Conservation (phyloP, 2,797 vertebrate species). For the Pampus argenteus region DNA sequence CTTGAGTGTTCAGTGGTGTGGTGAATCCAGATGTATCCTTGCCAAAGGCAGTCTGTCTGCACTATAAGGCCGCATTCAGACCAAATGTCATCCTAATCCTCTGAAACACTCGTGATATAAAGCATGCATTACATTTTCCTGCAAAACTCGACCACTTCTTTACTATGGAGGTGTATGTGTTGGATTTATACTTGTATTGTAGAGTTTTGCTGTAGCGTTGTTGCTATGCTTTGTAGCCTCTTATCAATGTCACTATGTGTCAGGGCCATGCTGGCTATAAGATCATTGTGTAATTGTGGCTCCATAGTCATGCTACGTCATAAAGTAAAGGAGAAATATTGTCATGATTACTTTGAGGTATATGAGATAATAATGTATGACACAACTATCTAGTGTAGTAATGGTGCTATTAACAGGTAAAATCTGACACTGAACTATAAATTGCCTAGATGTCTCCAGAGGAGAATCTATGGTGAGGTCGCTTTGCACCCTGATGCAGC, state of each 20-base stretch:
- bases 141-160: not conserved
- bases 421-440: slow-evolving; percentile 13
- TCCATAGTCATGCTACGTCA: not conserved
- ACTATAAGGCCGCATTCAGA: no score
- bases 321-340: not conserved
- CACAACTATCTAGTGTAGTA: not conserved
- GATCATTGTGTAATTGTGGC: not conserved
- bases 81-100: not conserved
- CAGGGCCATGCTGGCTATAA: not conserved
- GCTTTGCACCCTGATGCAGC: not conserved
- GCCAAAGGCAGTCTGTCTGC: no score
- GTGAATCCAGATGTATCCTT: no score
- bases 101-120: not conserved
- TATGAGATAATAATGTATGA: accelerated
- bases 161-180: not conserved
- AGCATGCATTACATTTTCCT: not conserved
- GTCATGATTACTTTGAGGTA: not conserved
- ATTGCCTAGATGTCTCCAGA: not conserved
- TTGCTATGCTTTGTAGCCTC: not conserved
- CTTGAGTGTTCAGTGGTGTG: no score
- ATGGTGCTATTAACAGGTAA: not conserved
- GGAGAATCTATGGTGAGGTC: not conserved
- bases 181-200: not conserved
- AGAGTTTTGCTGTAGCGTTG: not conserved
- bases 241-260: no score